Evolutionary conservation across 2,113 vertebrate genomes (phyloP).

Genomic region (Scolopax mira): DNA sequence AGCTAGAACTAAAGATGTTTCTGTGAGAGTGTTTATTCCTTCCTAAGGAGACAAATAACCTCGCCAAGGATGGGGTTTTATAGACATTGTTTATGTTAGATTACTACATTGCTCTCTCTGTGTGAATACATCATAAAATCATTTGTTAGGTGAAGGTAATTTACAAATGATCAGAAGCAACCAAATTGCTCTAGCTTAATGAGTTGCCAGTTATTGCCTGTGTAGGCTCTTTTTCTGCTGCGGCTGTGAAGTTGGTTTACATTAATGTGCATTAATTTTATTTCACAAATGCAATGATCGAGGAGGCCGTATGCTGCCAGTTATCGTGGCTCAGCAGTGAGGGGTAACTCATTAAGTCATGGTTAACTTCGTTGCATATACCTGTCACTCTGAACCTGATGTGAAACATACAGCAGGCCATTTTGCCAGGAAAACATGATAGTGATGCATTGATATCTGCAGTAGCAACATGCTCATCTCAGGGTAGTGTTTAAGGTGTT

Average conservation of each 20-base stretch:
- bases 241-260: background rate
- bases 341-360: background rate
- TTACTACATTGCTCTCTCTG: background rate
- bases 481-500: background rate
- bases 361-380: background rate
- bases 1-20: background rate
- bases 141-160: conserved; percentile 28
- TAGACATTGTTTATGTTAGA: conserved; percentile 4
- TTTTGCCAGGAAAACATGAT: background rate
- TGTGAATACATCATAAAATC: conserved; percentile 44
- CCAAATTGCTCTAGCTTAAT: conserved; percentile 46
- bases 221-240: conserved; percentile 53
- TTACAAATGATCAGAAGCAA: conserved; percentile 46
- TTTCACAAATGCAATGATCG: background rate
- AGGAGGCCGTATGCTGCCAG: background rate
- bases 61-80: background rate
- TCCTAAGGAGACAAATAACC: background rate
- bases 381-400: background rate
- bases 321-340: background rate
- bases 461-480: fast-evolving
- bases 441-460: background rate
- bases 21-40: background rate
- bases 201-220: conserved; percentile 43
- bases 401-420: background rate
- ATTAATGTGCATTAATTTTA: conserved; percentile 19